phyloP scores from a whole-genome alignment of 2,888 invertebrate genomes.

The Temnothorax ravouxi region DNA sequence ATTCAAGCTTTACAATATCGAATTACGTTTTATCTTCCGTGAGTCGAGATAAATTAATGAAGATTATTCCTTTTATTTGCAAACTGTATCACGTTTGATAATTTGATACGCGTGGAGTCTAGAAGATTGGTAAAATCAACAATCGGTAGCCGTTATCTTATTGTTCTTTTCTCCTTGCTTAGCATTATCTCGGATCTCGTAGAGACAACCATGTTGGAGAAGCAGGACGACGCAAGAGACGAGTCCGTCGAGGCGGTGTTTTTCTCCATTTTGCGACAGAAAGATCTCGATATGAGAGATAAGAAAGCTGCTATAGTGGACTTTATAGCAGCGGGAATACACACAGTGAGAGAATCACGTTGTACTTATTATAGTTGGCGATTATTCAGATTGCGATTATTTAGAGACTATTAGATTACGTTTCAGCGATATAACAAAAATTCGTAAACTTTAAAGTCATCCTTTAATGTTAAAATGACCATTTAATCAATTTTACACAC shows the following conservation, averaged over 20 bases:
- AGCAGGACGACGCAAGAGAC: slow-evolving; percentile 88
- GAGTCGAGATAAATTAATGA: neutral
- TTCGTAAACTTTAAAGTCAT: neutral
- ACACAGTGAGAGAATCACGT: slow-evolving; percentile 89
- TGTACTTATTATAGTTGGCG: slow-evolving; percentile 3
- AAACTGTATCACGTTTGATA: neutral
- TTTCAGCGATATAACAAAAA: neutral
- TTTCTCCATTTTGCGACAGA: slow-evolving; percentile 91
- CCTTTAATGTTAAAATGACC: neutral
- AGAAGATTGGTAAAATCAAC: neutral
- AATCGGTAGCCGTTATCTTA: neutral
- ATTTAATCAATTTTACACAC: neutral
- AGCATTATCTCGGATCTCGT: slow-evolving; percentile 93
- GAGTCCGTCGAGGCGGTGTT: slow-evolving; percentile 91
- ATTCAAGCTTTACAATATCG: neutral
- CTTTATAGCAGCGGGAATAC: slow-evolving; percentile 95
- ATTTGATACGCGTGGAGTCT: neutral
- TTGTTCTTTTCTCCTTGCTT: slow-evolving; percentile 66
- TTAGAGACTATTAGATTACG: neutral
- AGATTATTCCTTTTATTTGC: neutral
- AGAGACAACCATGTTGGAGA: slow-evolving; percentile 89
- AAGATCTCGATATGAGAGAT: slow-evolving; percentile 92
- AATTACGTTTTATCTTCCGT: neutral
- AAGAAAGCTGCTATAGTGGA: slow-evolving; percentile 95
- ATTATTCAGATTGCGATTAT: neutral